These are phyloP conservation scores for Panopea generosa DNA, from an alignment of 2,888 invertebrate species.

Conservation along the genomic window DNA sequence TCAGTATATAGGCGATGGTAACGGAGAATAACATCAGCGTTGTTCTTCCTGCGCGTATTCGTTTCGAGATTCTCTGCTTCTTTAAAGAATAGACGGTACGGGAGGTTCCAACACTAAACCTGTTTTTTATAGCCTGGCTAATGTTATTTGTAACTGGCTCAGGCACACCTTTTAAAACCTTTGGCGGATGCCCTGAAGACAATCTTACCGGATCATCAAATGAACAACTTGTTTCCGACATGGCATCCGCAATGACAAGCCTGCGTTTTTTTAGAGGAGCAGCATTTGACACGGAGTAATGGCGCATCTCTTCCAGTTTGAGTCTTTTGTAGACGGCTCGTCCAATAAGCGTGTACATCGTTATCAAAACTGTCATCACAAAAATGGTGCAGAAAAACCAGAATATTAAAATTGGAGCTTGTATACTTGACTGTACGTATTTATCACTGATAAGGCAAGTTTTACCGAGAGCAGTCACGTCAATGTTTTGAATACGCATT, in stretches of 20 bases:
- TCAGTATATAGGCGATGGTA: slow-evolving; percentile 60
- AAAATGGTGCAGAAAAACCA: slow-evolving; percentile 54
- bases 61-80: slow-evolving; percentile 20
- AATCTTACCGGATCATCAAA: slow-evolving; percentile 42
- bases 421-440: slow-evolving; percentile 28
- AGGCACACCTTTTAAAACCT: slow-evolving; percentile 34
- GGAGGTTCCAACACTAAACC: slow-evolving; percentile 29
- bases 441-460: slow-evolving; percentile 48
- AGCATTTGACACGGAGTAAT: slow-evolving; percentile 32
- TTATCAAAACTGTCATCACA: slow-evolving; percentile 44
- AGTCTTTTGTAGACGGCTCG: slow-evolving; percentile 45
- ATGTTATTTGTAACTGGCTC: slow-evolving; percentile 32
- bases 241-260: slow-evolving; percentile 21
- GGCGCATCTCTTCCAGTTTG: slow-evolving; percentile 47
- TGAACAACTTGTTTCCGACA: slow-evolving; percentile 55
- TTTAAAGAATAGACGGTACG: slow-evolving; percentile 33
- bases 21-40: slow-evolving; percentile 63
- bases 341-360: slow-evolving; percentile 51
- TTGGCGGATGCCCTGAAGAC: neutral
- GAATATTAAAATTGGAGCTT: slow-evolving; percentile 14
- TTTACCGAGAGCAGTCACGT: slow-evolving; percentile 22
- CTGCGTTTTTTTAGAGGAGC: neutral
- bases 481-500: slow-evolving; percentile 4
- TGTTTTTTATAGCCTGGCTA: slow-evolving; percentile 30
- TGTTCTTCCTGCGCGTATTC: slow-evolving; percentile 58